phyloP scores from a whole-genome alignment of 2,888 invertebrate species.

The Venustoraphidia nigricollis region DNA sequence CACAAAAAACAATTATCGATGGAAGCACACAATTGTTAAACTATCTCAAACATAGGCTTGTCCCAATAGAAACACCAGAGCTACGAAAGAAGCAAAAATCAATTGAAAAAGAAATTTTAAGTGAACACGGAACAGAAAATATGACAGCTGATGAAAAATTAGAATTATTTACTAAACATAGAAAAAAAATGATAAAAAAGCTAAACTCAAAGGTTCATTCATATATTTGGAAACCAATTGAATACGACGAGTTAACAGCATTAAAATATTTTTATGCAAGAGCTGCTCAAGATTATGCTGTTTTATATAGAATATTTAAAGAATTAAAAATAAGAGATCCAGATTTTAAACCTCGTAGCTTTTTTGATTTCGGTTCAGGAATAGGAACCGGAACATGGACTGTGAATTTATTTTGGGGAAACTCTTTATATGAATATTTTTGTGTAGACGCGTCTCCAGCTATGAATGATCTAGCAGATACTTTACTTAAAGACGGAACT shows the following conservation, averaged over 20 bases:
- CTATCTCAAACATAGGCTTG: conserved; percentile 43
- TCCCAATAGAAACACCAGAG: conserved; percentile 45
- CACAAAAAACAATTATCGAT: conserved; percentile 34
- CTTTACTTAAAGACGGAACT: conserved; percentile 50
- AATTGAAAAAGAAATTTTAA: conserved; percentile 23
- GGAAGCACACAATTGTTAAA: conserved; percentile 38
- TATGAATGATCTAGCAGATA: conserved; percentile 70
- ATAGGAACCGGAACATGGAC: conserved; percentile 81
- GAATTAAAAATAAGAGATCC: conserved; percentile 52
- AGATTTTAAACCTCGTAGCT: conserved; percentile 54
- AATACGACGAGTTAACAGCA: conserved; percentile 47
- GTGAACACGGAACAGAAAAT: conserved; percentile 19
- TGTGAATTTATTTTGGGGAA: conserved; percentile 53
- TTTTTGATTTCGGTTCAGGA: conserved; percentile 89
- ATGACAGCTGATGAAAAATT: conserved; percentile 25
- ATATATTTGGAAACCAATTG: conserved; percentile 60
- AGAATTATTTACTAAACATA: conserved; percentile 30
- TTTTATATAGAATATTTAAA: conserved; percentile 48
- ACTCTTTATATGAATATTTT: conserved; percentile 62
- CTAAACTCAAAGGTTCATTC: conserved; percentile 36
- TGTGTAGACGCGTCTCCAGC: conserved; percentile 67
- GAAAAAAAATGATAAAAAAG: conserved; percentile 35
- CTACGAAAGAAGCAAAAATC: conserved; percentile 23
- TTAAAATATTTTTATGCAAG: conserved; percentile 57
- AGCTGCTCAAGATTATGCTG: conserved; percentile 60